A percentile compares a stretch with the other conserved stretches of the same genome.
Evolutionary conservation across 1,140 invertebrate genomes (phyloP).

Genomic region (Calephelis virginiensis): DNA sequence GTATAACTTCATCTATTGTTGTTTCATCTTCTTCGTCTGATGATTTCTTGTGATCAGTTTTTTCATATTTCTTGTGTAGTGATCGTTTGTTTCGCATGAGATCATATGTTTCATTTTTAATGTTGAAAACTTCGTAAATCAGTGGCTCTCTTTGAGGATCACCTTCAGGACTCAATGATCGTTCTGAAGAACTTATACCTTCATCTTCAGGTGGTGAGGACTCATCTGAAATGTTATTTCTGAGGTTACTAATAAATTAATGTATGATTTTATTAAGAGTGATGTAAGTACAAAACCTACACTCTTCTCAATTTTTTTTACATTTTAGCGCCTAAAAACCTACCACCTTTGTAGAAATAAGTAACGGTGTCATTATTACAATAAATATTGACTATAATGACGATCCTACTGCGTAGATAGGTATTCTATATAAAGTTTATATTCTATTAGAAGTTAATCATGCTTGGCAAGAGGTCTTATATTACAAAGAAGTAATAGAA

Average conservation of each 20-base stretch:
- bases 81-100: constrained; percentile 68
- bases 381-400: no score
- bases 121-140: constrained; percentile 81
- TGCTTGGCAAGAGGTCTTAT: no score
- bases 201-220: constrained; percentile 91
- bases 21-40: constrained; percentile 87
- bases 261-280: no score
- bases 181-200: constrained; percentile 90
- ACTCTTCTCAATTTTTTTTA: no score
- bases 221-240: constrained; percentile 58
- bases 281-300: no score
- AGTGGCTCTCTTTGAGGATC: constrained; percentile 80
- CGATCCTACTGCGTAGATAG: no score
- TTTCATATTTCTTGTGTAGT: constrained; percentile 65
- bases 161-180: constrained; percentile 84
- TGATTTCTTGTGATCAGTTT: constrained; percentile 68
- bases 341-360: no score
- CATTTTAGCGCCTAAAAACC: no score
- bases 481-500: background rate
- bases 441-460: no score
- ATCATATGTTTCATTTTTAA: constrained; percentile 80
- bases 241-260: background rate
- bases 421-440: no score
- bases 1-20: constrained; percentile 92
- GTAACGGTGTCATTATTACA: no score